These are phyloP conservation scores for Leuciscus idus DNA, from an alignment of 2,113 vertebrate genomes.

Conservation along the genomic window DNA sequence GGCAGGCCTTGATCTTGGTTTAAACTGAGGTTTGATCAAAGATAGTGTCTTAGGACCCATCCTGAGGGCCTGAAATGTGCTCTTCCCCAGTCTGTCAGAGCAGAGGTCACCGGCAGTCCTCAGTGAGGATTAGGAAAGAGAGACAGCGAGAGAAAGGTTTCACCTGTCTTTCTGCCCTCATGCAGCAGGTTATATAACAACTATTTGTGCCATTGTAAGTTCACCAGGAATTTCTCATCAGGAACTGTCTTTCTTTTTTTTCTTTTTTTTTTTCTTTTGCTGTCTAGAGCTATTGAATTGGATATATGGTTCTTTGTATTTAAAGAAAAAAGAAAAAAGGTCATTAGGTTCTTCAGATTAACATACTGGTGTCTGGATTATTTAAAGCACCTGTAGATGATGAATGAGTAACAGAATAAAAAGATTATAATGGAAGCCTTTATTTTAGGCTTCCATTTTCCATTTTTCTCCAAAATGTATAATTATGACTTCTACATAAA, in stretches of 20 bases:
- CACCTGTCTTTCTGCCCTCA: constrained; percentile 41
- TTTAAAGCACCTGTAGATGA: not conserved
- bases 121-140: constrained; percentile 37
- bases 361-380: not conserved
- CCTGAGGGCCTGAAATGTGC: constrained; percentile 33
- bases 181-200: constrained; percentile 39
- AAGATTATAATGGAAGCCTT: not conserved
- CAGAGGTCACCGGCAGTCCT: constrained; percentile 53
- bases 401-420: not conserved
- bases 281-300: not conserved
- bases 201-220: constrained; percentile 16
- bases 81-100: constrained; percentile 46
- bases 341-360: not conserved
- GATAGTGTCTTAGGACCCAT: constrained; percentile 46
- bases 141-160: constrained; percentile 40
- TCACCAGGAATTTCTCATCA: not conserved
- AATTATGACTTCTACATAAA: too few relatives aligned
- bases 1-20: constrained; percentile 49
- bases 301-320: not conserved
- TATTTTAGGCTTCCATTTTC: not conserved
- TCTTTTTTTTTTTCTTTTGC: not conserved
- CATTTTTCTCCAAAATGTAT: too few relatives aligned
- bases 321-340: not conserved
- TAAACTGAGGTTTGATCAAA: constrained; percentile 51
- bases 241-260: too few relatives aligned